A percentile compares a stretch with the other conserved stretches of the same genome.
phyloP scores from a whole-genome alignment of 1,140 invertebrate species.

The Oryzaephilus surinamensis region DNA sequence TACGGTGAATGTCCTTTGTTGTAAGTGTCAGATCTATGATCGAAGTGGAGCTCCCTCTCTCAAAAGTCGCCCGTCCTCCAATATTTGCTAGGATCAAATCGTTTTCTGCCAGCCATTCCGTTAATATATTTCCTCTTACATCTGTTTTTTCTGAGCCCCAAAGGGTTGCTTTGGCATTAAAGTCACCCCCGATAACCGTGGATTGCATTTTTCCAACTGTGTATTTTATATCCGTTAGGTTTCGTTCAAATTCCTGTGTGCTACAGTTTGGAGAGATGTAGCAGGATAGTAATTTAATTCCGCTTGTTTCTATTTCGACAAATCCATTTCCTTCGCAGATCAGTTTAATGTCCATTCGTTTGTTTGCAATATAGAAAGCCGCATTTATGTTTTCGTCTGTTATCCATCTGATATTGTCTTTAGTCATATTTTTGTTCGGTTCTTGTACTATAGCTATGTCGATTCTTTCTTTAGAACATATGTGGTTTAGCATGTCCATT shows the following conservation, averaged over 20 bases:
- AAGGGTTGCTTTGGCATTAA: conserved; percentile 19
- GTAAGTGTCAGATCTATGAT: conserved; percentile 18
- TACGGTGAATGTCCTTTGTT: conserved; percentile 3
- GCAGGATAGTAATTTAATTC: too few species aligned
- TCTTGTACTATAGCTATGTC: too few species aligned
- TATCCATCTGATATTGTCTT: not conserved
- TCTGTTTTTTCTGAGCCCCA: conserved; percentile 18
- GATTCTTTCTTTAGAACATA: too few species aligned
- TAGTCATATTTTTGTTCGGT: not conserved
- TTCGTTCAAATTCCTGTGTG: not conserved
- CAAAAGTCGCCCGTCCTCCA: conserved; percentile 11
- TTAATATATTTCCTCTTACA: conserved; percentile 12
- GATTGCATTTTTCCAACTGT: not conserved
- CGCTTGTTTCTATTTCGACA: too few species aligned
- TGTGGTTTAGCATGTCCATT: too few species aligned
- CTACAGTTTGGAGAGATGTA: not conserved
- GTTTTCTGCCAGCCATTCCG: conserved; percentile 10
- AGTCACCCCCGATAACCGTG: conserved; percentile 19
- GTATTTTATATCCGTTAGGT: not conserved
- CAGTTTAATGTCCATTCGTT: too few species aligned
- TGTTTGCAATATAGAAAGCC: too few species aligned
- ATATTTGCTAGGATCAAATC: conserved; percentile 10
- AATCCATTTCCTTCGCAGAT: not conserved
- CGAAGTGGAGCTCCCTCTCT: conserved; percentile 8
- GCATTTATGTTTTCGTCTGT: not conserved